phyloP scores from a whole-genome alignment of 2,888 invertebrate species.

The Coenonympha glycerion region DNA sequence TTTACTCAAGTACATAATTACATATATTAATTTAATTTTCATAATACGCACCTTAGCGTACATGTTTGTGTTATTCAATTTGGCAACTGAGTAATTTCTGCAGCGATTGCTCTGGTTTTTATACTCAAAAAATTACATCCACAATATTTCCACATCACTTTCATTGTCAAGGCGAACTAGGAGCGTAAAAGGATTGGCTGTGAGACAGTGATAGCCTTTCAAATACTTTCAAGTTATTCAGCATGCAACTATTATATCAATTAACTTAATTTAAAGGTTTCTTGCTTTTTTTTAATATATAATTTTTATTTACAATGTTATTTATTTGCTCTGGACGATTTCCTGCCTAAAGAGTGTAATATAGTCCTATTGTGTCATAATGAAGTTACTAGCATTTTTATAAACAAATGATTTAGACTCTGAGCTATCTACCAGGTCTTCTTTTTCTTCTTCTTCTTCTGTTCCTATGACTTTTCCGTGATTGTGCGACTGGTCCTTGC shows the following conservation, averaged over 20 bases:
- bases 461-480: too few species aligned
- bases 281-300: too few species aligned
- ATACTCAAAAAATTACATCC: slow-evolving; percentile 48
- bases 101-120: slow-evolving; percentile 63
- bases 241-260: not conserved
- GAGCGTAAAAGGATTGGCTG: slow-evolving; percentile 24
- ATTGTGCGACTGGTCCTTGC: too few species aligned
- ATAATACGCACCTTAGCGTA: slow-evolving; percentile 65
- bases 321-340: too few species aligned
- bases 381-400: too few species aligned
- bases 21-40: slow-evolving; percentile 4
- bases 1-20: not conserved
- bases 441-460: too few species aligned
- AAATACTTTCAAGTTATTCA: slow-evolving; percentile 6
- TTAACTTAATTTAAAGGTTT: too few species aligned
- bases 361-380: too few species aligned
- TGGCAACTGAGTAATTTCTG: slow-evolving; percentile 69
- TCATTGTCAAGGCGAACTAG: slow-evolving; percentile 67
- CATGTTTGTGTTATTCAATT: slow-evolving; percentile 66
- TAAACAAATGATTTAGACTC: too few species aligned
- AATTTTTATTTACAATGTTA: too few species aligned
- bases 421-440: too few species aligned
- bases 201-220: slow-evolving; percentile 14
- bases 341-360: too few species aligned
- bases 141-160: slow-evolving; percentile 51